Evolutionary conservation across 2,113 vertebrate genomes (phyloP), one percentile per base, ranked within the genome.

Genomic region (Ctenomys sociabilis): DNA sequence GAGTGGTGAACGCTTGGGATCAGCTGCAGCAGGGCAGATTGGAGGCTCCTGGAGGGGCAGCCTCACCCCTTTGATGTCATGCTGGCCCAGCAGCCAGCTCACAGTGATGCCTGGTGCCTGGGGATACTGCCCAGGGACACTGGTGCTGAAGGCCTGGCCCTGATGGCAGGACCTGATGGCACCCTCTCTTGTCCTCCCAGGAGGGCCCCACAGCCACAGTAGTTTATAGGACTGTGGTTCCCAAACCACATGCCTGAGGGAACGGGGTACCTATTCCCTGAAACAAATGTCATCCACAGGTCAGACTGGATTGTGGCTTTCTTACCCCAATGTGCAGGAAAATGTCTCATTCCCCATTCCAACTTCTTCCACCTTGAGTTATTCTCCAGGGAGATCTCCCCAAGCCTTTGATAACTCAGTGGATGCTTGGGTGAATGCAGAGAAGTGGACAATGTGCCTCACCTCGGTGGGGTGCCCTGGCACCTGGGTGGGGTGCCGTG

Each of bases 211-310:
- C 21, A 21, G 9, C 22, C 43, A 22, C 2, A 11, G 2, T 4
- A 24, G 54, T 49, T 0, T 17, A 0, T 6, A 84, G 32, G 73
- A 19, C 8, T 24, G 68, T 21, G 68, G 59, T 6, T 40, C 64
- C 66, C 7, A 77, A 49, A 49, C 32, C 24, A 1, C 0, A 0
- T 19, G 57, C 32, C n/a, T 1, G 26, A 52, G 75, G 85, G 2
- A 61, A 0, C 64, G 13, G 11, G 81, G 40, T 4, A 0, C 73
- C 63, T 12, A 21, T 37, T 37, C 37, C 8, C 35, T 4, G 66
- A 78, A 72, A 75, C 49, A 57, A 70, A 21, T 37, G 22, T 78
- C 87, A 66, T 77, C 63, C 40, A 73, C 19, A 87, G 80, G 72
- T 73, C 80, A 54, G 24, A 75, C 2, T 28, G 30, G 10, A 61